Evolutionary conservation across 2,888 invertebrate species (phyloP), one percentile per base, ranked within the genome.

Genomic region (Scaptomyza polygonia): DNA sequence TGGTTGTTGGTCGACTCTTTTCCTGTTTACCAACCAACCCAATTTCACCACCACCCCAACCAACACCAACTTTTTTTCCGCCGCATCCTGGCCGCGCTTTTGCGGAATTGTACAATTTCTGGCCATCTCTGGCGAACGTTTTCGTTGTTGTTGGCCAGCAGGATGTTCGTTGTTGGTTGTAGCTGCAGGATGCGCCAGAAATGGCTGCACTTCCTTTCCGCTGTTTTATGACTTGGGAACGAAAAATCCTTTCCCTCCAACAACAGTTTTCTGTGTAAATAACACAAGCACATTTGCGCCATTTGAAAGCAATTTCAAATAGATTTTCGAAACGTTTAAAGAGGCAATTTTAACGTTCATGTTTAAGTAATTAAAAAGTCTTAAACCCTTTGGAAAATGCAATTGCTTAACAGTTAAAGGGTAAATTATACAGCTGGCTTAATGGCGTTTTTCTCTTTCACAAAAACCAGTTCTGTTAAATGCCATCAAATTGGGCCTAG

Each of bases 61-160:
- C 18, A 25, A 18, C 25, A 11, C 1, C 40, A 21, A 7, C 29
- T 1, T 21, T 5, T 3, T 34, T n/a, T 48, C 18, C n/a, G 40
- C 59, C 59, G 74, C 83, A 79, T 84, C 74, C 84, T 77, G 80
- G 58, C 54, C 53, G 51, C 62, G 70, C 81, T 70, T 83, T 86
- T 86, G 77, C 63, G 83, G 67, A 85, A 77, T 85, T 70, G 40
- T 84, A 79, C 84, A 78, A 77, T 83, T 82, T 77, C 84, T 74
- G 81, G 74, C 65, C 66, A 16, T 3, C 9, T 9, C 4, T 9
- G 16, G 1, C 39, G 39, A 16, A 9, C 16, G 39, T 39, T 39
- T 14, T n/a, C 14, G 34, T 2, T 36, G 36, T n/a, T 34, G 7
- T 36, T 48, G 43, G 66, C 42, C 42, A 45, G 34, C 49, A 36